Base-by-base conservation (phyloP, 2,888 invertebrate genomes). In the Orgyia antiqua region DNA sequence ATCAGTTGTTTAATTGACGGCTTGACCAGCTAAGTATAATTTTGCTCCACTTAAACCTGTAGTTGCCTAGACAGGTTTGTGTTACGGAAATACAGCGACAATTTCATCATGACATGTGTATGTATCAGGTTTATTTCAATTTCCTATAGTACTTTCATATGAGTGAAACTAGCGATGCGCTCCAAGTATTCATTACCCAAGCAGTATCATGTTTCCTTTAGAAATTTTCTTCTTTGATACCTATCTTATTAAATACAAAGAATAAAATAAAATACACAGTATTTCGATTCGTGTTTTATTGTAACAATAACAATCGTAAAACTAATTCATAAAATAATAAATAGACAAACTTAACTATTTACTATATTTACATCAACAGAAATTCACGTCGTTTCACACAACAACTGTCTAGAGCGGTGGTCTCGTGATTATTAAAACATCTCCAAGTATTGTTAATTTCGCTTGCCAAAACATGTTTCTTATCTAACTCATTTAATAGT, bases 281-380 rank as follows among this genome's bases (percentile, higher is more conserved):
- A 13, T 24, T 13, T 37, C 37, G 23, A 35, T 29, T 43, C 18
- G 26, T 9, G 21, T 51, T 71, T 72, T 72, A 65, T 67, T 68
- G 45, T 45, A 64, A 68, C 57, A 76, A 68, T 54, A 75, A 70
- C 64, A 68, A 65, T 58, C 58, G 54, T 58, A 67, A 56, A 52
- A 60, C 62, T 71, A 64, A 27, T 24, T 63, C 67, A 68, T 54
- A 53, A 51, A 62, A 62, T 71, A 79, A 82, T 80, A 80, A 80
- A 82, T 80, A 77, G 68, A 62, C 69, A 67, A 58, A 37, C 67
- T 66, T 65, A 71, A 58, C 59, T 60, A 54, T 49, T 48, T 45
- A 42, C 45, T 56, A 49, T 79, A 84, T 84, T 73, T 83, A 84
- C 84, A 86, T 83, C 70, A 80, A 83, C 80, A 84, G 65, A 76